Evolutionary conservation across 2,113 vertebrate species (phyloP), one percentile per base, ranked within the genome.

Genomic region (Chaetorhynchus papuensis): DNA sequence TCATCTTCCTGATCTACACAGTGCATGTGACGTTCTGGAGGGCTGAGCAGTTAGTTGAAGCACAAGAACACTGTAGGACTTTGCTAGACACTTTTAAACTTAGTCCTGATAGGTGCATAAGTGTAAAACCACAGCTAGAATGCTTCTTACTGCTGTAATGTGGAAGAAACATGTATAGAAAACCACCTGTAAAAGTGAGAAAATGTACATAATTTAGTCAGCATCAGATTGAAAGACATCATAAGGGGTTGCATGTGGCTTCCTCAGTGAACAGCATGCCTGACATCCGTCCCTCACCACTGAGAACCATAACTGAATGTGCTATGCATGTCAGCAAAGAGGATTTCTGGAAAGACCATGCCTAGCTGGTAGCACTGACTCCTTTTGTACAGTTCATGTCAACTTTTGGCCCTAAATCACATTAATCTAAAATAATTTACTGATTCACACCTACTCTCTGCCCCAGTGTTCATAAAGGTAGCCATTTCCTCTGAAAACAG

Each of bases 311-410:
- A 70, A 69, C 6, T 69, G n/a, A 92, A 74, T 33, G 30, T 5
- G 9, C 3, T 50, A 22, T 3, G 3, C 8, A 42, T 0, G 0
- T 19, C 22, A 76, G 59, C 66, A 71, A 61, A 78, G 22, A 69
- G 10, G 12, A 69, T 50, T 90, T 69, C 42, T 44, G 22, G 24
- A n/a, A 89, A 76, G 31, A 56, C 13, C 21, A n/a, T 10, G 12
- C 59, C 22, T 56, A 26, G 20, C 8, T 16, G 6, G 11, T 42
- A 65, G n/a, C 30, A 60, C 6, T 18, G 52, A 60, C 19, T 77
- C 33, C 22, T 74, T 75, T 54, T 9, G 14, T 15, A 33, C 0
- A 56, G 11, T 8, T 74, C 8, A 39, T 21, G 14, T 45, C 65
- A 82, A 30, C 39, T 64, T 91, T 42, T 66, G 21, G 9, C 52